These are phyloP conservation scores for Psittacula derbiana DNA, from an alignment of 2,797 vertebrate species.

Conservation along the genomic window DNA sequence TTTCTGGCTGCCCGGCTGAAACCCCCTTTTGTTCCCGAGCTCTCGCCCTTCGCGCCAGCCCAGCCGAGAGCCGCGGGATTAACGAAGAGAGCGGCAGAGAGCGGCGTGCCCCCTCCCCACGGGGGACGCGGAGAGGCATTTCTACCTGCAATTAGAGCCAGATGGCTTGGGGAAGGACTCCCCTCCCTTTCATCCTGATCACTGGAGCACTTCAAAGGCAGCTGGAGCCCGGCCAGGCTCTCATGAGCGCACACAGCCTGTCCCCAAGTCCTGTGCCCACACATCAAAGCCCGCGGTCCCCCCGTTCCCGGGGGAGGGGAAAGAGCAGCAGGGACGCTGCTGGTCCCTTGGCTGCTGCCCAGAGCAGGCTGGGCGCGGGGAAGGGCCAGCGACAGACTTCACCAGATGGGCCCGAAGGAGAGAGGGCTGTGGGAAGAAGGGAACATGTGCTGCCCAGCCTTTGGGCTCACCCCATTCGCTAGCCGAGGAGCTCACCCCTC, in stretches of 20 bases:
- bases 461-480: background rate
- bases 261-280: conserved; percentile 46
- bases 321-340: conserved; percentile 55
- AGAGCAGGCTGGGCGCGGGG: background rate
- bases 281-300: conserved; percentile 63
- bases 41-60: background rate
- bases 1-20: conserved; percentile 36
- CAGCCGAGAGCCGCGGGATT: background rate
- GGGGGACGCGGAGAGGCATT: conserved; percentile 49
- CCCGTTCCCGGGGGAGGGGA: conserved; percentile 36
- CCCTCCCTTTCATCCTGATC: conserved; percentile 77
- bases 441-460: accelerated
- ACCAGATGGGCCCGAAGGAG: background rate
- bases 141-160: conserved; percentile 78
- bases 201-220: conserved; percentile 78
- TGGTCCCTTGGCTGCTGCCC: conserved; percentile 64
- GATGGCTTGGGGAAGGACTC: conserved; percentile 74
- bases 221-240: conserved; percentile 62
- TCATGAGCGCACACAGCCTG: conserved; percentile 67
- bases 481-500: background rate
- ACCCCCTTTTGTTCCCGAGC: conserved; percentile 38
- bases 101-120: background rate
- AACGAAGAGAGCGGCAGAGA: background rate
- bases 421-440: background rate
- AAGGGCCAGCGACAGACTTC: conserved; percentile 8